Base-by-base conservation (phyloP, 1,140 invertebrate genomes). In the Scylla paramamosain region DNA sequence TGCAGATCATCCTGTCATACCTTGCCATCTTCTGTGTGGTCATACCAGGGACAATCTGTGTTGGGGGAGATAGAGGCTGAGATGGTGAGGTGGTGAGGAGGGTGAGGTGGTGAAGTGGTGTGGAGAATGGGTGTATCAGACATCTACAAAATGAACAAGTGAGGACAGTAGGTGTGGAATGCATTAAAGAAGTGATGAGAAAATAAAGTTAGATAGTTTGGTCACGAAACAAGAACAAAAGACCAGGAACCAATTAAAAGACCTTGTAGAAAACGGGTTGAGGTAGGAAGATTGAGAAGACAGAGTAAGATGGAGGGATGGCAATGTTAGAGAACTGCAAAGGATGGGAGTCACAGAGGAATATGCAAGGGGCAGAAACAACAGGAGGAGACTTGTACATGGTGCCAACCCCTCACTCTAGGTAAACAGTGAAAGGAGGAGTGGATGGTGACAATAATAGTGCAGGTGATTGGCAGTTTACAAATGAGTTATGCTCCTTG, bases 1-100 rank as follows among this genome's bases (percentile, higher is more conserved):
- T 94, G 25, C 87, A 20, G 7, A 94, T 20, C 86, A 82, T 67
- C 32, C 7, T 39, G 46, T 94, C 93, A 82, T 94, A 94, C 39
- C 46, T 89, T 14, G 93, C 86, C 28, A 89, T 6, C 29, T 67
- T 28, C 16, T 77, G 31, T 45, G 12, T 12, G 31, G 7, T 59
- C 45, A 20, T 20, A 12, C 59, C 0, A 32, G 14, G 29, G 6
- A 94, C 93, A 28, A 94, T 52, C 93, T 94, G 87, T 31, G n/a
- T 8, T 4, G 39, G 84, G 84, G 32, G 84, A 87, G 31, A 87
- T 32, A 0, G 39, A 28, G 16, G 31, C 4, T 28, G 25, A 84
- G 83, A 84, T 10, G 10, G 25, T 84, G n/a, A 32, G 83, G 16
- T 3, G 29, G 10, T 39, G 29, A 20, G 39, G 31, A 87, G 3